Percentiles rank a stretch among this genome's conserved stretches.
phyloP scores from a whole-genome alignment of 2,888 invertebrate genomes.

The Cataglyphis altisquamis region DNA sequence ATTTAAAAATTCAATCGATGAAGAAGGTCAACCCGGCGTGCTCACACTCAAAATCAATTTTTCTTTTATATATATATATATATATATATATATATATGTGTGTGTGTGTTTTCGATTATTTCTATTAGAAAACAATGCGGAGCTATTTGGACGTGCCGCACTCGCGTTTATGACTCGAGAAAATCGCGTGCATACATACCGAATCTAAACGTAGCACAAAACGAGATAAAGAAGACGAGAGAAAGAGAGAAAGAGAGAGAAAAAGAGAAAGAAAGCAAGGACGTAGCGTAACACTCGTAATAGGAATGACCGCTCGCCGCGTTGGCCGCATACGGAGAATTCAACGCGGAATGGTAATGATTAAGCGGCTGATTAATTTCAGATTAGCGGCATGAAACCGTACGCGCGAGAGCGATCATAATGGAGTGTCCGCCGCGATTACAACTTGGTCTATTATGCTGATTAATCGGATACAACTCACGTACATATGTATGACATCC shows the following conservation, averaged over 20 bases:
- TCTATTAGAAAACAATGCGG: conserved; percentile 33
- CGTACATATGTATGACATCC: conserved; percentile 80
- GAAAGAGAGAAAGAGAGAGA: conserved; percentile 18
- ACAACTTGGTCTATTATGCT: conserved; percentile 80
- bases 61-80: not conserved
- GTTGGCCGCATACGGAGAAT: conserved; percentile 59
- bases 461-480: conserved; percentile 81
- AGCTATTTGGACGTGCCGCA: not conserved
- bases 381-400: conserved; percentile 79
- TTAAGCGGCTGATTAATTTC: conserved; percentile 82
- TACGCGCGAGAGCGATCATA: conserved; percentile 80
- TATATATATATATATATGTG: not conserved
- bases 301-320: conserved; percentile 52
- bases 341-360: conserved; percentile 74
- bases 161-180: conserved; percentile 31
- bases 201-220: not conserved
- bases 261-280: conserved; percentile 69
- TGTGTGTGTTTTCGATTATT: conserved; percentile 16
- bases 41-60: not conserved
- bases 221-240: conserved; percentile 8
- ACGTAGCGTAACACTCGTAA: conserved; percentile 45
- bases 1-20: not conserved
- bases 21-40: too few species aligned
- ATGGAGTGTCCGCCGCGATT: conserved; percentile 80
- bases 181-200: conserved; percentile 2